phyloP scores from a whole-genome alignment of 2,888 invertebrate species.

The Orgyia antiqua region DNA sequence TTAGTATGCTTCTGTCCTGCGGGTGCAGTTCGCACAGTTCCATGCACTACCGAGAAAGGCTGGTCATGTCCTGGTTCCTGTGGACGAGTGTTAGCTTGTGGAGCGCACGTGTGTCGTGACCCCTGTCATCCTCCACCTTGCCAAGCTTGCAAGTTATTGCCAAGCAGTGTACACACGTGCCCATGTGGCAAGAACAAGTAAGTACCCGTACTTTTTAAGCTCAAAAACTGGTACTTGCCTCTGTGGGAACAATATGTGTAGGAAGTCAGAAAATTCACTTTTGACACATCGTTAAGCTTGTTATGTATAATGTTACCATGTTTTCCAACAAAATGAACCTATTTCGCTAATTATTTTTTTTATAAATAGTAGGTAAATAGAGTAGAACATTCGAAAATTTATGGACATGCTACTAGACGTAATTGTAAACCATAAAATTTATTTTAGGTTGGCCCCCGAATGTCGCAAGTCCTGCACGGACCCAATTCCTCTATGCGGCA shows the following conservation, averaged over 20 bases:
- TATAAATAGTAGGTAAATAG: no score
- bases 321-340: no score
- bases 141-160: constrained; percentile 74
- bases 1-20: constrained; percentile 65
- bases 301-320: no score
- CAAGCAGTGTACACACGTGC: constrained; percentile 43
- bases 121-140: constrained; percentile 93
- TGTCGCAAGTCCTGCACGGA: constrained; percentile 85
- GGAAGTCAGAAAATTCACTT: no score
- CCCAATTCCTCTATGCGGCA: constrained; percentile 89
- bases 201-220: no score
- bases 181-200: constrained; percentile 60
- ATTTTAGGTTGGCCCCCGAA: constrained; percentile 46
- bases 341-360: no score
- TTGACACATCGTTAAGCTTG: no score
- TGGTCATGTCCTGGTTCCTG: constrained; percentile 86
- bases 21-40: constrained; percentile 36
- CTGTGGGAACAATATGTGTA: no score
- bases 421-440: no score
- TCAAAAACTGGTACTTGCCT: no score
- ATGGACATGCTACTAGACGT: no score
- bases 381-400: no score
- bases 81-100: constrained; percentile 90
- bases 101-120: constrained; percentile 91
- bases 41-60: constrained; percentile 41